These are phyloP conservation scores for Peromyscus attwateri DNA, from an alignment of 2,797 vertebrate species.

Conservation along the genomic window DNA sequence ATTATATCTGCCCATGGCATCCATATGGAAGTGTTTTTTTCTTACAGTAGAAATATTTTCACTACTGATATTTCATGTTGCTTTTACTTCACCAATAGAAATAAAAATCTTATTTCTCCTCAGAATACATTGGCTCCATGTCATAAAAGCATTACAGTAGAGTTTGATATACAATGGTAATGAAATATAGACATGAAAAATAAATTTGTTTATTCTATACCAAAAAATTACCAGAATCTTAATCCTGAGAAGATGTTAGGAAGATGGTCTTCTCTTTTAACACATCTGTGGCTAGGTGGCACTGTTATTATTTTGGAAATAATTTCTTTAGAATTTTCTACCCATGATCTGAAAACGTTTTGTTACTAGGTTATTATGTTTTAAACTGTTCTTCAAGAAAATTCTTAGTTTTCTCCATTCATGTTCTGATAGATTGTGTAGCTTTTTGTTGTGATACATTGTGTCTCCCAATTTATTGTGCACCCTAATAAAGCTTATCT, in stretches of 20 bases:
- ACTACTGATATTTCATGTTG: neutral
- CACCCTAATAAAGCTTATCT: no score
- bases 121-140: neutral
- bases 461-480: no score
- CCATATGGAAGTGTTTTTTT: neutral
- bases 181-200: neutral
- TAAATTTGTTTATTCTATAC: neutral
- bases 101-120: neutral
- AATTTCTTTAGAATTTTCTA: conserved; percentile 21
- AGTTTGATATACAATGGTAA: neutral
- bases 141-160: neutral
- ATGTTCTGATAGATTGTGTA: neutral
- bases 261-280: neutral
- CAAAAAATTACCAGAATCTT: neutral
- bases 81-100: neutral
- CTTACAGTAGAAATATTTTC: neutral
- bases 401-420: neutral
- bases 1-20: neutral
- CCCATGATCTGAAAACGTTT: neutral
- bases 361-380: neutral
- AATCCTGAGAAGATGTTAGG: neutral
- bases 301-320: neutral
- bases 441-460: neutral
- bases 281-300: neutral
- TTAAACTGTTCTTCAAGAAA: neutral